These are phyloP conservation scores for Aricia agestis DNA, from an alignment of 1,140 invertebrate genomes.

Conservation along the genomic window DNA sequence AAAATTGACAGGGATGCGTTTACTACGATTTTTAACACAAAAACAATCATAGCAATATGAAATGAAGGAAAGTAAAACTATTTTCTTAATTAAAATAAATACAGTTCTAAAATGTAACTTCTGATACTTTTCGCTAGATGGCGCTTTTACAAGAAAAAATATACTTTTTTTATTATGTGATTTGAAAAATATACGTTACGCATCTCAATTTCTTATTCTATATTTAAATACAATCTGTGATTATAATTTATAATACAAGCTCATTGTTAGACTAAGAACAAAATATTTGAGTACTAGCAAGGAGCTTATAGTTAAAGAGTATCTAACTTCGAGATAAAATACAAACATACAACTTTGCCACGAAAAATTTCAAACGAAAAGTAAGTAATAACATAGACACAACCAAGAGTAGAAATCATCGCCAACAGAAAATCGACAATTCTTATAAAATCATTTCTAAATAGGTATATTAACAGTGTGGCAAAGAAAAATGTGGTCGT, in stretches of 20 bases:
- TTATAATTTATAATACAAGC: not conserved
- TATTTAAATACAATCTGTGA: conserved; percentile 6
- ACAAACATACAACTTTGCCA: conserved; percentile 1
- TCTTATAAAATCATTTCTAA: no score
- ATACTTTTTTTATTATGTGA: not conserved
- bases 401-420: no score
- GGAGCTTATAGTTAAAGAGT: not conserved
- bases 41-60: no score
- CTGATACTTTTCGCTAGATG: not conserved
- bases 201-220: not conserved
- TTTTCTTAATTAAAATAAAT: no score
- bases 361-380: no score
- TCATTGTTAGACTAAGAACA: conserved; percentile 8
- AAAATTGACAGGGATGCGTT: not conserved
- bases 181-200: not conserved
- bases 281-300: not conserved
- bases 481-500: no score
- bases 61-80: no score
- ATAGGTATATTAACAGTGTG: no score
- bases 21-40: not conserved
- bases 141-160: not conserved
- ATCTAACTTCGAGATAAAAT: conserved; percentile 3
- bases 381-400: no score
- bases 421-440: no score
- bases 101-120: no score